Evolutionary conservation across 2,888 invertebrate genomes (phyloP).

Genomic region (Plagodis pulveraria): DNA sequence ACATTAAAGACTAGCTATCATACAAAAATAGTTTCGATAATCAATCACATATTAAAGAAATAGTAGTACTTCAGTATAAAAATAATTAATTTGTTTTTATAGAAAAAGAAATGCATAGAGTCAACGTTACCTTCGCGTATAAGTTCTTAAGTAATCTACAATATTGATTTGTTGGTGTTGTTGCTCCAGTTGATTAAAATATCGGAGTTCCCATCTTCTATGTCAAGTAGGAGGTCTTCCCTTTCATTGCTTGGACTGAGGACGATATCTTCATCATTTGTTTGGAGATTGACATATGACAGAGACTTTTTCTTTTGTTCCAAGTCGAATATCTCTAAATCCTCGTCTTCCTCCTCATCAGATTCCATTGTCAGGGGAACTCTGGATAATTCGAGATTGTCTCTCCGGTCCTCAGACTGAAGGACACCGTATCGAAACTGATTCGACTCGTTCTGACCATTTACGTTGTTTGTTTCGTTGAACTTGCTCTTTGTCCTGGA

Average conservation of each 20-base stretch:
- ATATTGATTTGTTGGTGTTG: conserved; percentile 71
- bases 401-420: conserved; percentile 73
- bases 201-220: conserved; percentile 69
- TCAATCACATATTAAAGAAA: conserved; percentile 31
- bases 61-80: conserved; percentile 26
- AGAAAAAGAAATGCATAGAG: conserved; percentile 32
- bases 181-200: conserved; percentile 74
- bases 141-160: conserved; percentile 50
- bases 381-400: conserved; percentile 73
- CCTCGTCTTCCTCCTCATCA: conserved; percentile 80
- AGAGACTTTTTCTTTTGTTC: conserved; percentile 76
- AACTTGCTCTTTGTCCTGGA: conserved; percentile 71
- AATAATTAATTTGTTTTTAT: conserved; percentile 32
- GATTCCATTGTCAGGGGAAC: conserved; percentile 80
- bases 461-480: conserved; percentile 58
- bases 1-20: conserved; percentile 25
- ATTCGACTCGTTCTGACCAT: conserved; percentile 67
- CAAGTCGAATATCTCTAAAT: conserved; percentile 79
- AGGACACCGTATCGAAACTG: conserved; percentile 82
- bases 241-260: conserved; percentile 55
- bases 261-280: conserved; percentile 71
- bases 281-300: conserved; percentile 74
- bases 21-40: conserved; percentile 33
- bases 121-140: conserved; percentile 13
- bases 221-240: conserved; percentile 72